Evolutionary conservation across 2,113 vertebrate species (phyloP).

Genomic region (Eudorcas thomsonii): DNA sequence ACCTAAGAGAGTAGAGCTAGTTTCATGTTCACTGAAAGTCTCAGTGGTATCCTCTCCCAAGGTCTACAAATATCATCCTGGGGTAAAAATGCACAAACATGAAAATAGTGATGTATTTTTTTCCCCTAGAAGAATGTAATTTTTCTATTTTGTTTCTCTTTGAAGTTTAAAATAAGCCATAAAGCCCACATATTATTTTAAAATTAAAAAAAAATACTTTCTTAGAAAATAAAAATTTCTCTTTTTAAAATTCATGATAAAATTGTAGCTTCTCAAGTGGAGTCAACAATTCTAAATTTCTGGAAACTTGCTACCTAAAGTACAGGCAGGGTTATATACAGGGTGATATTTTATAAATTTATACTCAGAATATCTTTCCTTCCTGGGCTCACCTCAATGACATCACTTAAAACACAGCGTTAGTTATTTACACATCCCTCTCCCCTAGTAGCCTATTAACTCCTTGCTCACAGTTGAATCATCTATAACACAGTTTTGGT

Average conservation of each 20-base stretch:
- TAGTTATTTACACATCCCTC: not conserved
- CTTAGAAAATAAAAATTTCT: conserved; percentile 4
- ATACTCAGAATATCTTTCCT: not conserved
- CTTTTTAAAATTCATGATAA: conserved; percentile 24
- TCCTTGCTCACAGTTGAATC: not conserved
- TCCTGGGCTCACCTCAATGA: not conserved
- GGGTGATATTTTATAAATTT: conserved; percentile 31
- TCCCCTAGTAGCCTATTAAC: not conserved
- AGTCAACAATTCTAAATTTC: not conserved
- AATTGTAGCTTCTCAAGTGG: not conserved
- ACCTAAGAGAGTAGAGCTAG: not conserved
- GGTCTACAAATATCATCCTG: not conserved
- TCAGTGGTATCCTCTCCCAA: not conserved
- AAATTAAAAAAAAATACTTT: conserved; percentile 34
- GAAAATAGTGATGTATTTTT: not conserved
- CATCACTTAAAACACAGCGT: conserved; percentile 9
- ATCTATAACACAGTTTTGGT: not conserved
- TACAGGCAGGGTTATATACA: not conserved
- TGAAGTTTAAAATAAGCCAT: conserved; percentile 7
- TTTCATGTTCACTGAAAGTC: not conserved
- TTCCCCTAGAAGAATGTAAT: not conserved
- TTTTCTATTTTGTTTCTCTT: not conserved
- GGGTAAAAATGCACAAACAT: not conserved
- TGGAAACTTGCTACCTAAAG: not conserved
- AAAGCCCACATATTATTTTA: not conserved